Percentiles rank a stretch among this genome's conserved stretches.
phyloP scores from a whole-genome alignment of 2,888 invertebrate species.

The Ophion slaviceki region DNA sequence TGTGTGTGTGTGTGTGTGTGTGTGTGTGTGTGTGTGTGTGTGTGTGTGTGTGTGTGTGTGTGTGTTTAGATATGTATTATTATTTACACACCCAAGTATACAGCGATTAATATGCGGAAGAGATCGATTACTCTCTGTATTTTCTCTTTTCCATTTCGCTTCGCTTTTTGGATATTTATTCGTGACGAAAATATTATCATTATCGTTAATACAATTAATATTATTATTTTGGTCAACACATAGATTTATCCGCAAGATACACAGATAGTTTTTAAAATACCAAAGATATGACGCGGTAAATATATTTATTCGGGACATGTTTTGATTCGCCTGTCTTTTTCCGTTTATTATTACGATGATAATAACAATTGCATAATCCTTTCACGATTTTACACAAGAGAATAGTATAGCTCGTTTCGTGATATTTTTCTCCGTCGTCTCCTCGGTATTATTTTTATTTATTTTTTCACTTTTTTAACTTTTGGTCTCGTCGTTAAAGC shows the following conservation, averaged over 20 bases:
- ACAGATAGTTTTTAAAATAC: constrained; percentile 51
- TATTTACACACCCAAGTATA: constrained; percentile 57
- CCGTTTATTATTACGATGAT: neutral
- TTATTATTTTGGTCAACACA: constrained; percentile 42
- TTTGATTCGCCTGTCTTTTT: constrained; percentile 58
- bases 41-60: constrained; percentile 28
- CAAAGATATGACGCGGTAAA: constrained; percentile 37
- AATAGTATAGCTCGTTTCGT: constrained; percentile 58
- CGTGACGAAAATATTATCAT: constrained; percentile 29
- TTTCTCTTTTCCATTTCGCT: neutral
- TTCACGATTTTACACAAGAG: constrained; percentile 60
- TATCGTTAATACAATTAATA: constrained; percentile 28
- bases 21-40: neutral
- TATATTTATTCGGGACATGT: constrained; percentile 33
- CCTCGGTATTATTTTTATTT: neutral
- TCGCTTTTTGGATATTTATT: neutral
- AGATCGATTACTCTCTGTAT: constrained; percentile 4
- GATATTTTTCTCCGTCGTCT: constrained; percentile 39
- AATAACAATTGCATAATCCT: constrained; percentile 36
- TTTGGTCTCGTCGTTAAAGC: constrained; percentile 77
- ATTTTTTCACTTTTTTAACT: constrained; percentile 58
- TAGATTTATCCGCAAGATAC: constrained; percentile 58
- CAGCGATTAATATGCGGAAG: constrained; percentile 40
- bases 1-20: too few relatives aligned
- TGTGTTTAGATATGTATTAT: constrained; percentile 60